These are phyloP conservation scores for Trachelipus rathkii DNA, from an alignment of 1,140 invertebrate species.

Conservation along the genomic window DNA sequence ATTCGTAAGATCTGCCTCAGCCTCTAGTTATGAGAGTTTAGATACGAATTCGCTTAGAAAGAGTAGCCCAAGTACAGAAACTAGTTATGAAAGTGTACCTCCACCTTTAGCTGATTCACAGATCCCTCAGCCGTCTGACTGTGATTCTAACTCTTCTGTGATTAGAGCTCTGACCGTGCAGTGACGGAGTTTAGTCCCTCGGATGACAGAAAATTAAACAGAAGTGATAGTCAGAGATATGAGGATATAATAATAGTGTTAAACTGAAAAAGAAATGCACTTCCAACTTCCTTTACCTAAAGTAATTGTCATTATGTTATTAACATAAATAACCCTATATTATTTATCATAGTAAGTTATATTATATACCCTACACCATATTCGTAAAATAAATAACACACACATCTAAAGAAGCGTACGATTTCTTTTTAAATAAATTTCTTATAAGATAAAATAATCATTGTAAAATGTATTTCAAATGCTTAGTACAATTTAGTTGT, in stretches of 20 bases:
- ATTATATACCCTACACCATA: too few species aligned
- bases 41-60: not conserved
- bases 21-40: conserved; percentile 40
- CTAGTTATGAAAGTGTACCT: conserved; percentile 41
- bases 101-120: conserved; percentile 31
- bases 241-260: not conserved
- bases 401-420: too few species aligned
- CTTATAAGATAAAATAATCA: too few species aligned
- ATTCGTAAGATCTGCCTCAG: not conserved
- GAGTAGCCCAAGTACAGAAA: conserved; percentile 26
- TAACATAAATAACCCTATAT: too few species aligned
- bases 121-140: not conserved
- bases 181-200: too few species aligned
- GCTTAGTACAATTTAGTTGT: too few species aligned
- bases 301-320: too few species aligned
- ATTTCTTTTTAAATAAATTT: too few species aligned
- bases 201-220: not conserved
- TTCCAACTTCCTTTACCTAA: too few species aligned
- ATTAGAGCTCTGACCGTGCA: not conserved
- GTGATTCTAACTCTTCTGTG: conserved; percentile 11
- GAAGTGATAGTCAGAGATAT: not conserved
- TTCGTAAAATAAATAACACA: too few species aligned
- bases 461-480: too few species aligned
- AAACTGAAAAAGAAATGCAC: not conserved
- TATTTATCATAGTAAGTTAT: too few species aligned